A percentile compares a stretch with the other conserved stretches of the same genome.
These are phyloP conservation scores for Hymenopus coronatus DNA, from an alignment of 2,888 invertebrate species.

Conservation along the genomic window DNA sequence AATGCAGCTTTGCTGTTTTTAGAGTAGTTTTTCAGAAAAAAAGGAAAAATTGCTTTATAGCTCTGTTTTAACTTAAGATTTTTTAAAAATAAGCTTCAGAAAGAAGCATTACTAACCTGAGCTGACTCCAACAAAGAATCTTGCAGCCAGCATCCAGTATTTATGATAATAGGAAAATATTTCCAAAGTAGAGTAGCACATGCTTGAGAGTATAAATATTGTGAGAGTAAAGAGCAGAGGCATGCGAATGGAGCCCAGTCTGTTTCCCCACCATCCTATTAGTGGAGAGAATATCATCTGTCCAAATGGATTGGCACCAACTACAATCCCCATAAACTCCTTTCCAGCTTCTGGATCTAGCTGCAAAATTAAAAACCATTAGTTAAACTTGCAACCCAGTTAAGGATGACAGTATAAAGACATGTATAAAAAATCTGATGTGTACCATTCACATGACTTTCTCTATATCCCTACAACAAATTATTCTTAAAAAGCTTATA, in stretches of 20 bases:
- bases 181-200: conserved; percentile 72
- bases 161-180: conserved; percentile 61
- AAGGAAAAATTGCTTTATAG: too few relatives aligned
- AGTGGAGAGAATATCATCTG: conserved; percentile 84
- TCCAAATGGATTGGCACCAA: conserved; percentile 82
- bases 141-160: conserved; percentile 71
- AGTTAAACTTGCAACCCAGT: not conserved
- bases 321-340: conserved; percentile 78
- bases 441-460: too few relatives aligned
- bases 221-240: conserved; percentile 68
- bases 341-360: conserved; percentile 75
- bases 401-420: not conserved
- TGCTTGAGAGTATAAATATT: conserved; percentile 70
- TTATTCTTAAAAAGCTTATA: too few relatives aligned
- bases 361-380: conserved; percentile 50
- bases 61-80: too few relatives aligned
- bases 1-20: too few relatives aligned
- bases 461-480: too few relatives aligned
- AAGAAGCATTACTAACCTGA: conserved; percentile 57
- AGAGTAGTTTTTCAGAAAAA: too few relatives aligned
- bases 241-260: conserved; percentile 64
- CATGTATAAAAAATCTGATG: too few relatives aligned
- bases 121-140: conserved; percentile 80
- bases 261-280: conserved; percentile 82
- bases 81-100: too few relatives aligned